phyloP scores from a whole-genome alignment of 2,888 invertebrate genomes.

The Nezara viridula region DNA sequence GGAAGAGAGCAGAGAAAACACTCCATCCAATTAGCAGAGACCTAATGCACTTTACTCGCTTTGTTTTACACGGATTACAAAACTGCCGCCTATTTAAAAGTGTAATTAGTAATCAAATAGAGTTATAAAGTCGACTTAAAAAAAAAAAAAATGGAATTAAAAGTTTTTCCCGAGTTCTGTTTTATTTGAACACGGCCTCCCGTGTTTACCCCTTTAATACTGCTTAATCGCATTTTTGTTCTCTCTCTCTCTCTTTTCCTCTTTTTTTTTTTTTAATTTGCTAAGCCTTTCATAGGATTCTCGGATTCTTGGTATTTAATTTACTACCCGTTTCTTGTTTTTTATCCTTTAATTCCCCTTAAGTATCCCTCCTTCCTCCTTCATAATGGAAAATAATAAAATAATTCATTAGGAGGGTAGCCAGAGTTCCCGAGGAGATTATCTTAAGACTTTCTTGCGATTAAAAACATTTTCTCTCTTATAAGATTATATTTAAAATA shows the following conservation, averaged over 20 bases:
- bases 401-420: conserved; percentile 23
- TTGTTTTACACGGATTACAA: conserved; percentile 55
- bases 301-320: conserved; percentile 27
- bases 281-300: conserved; percentile 25
- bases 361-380: neutral
- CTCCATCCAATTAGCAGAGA: conserved; percentile 61
- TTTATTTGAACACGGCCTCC: conserved; percentile 13
- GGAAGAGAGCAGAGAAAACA: conserved; percentile 22
- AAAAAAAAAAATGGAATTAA: conserved; percentile 56
- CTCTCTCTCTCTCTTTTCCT: no score
- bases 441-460: neutral
- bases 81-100: conserved; percentile 58
- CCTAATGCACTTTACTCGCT: conserved; percentile 53
- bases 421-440: neutral
- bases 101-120: conserved; percentile 59
- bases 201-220: conserved; percentile 50
- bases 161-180: conserved; percentile 30
- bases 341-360: conserved; percentile 24
- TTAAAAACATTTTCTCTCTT: conserved; percentile 9
- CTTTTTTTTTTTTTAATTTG: conserved; percentile 47
- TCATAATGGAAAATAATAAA: conserved; percentile 34
- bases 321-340: neutral
- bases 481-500: conserved; percentile 5
- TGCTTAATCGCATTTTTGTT: conserved; percentile 53
- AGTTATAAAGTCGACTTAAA: conserved; percentile 56